Base-by-base conservation (phyloP, 2,113 vertebrate genomes). In the Alces alces region DNA sequence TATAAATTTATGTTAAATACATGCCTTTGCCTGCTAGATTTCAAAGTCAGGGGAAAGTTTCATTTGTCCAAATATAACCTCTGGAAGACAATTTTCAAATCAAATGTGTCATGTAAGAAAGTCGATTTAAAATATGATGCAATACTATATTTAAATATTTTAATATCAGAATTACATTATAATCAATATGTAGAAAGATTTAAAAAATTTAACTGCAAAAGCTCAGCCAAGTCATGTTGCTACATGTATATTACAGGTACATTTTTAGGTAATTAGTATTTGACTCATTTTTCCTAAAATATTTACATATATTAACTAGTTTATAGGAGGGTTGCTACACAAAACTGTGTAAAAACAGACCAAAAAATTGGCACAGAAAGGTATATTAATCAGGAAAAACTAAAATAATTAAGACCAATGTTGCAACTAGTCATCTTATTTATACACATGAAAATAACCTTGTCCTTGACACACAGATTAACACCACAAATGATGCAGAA, bases 1-100 rank as follows among this genome's bases (percentile, higher is more conserved):
- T 98, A 95, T 30, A 94, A 52, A 57, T 94, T 96, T 95, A 87
- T 96, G 79, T 94, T 64, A 98, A 96, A 95, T 94, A 98, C 97
- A 82, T 97, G 33, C 50, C 43, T 43, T n/a, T 39, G 92, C 90
- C 92, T 95, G 82, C 89, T 88, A 98, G 97, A 97, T 86, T 79
- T 17, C 73, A 97, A 96, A 97, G n/a, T 93, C 52, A 0, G 85
- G 25, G 39, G 89, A 47, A 39, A 9, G 13, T n/a, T 93, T 97
- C 1, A 36, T 95, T 64, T 92, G 57, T 43, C 82, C 55, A 36
- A 86, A 89, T 55, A 58, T 36, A 93, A 36, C 70, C 30, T 87
- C 52, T 76, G 27, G 33, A 95, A 88, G 55, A 91, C 10, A 97
- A 87, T 73, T 91, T 90, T 30, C 64, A 39, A 64, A 85, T 64